Evolutionary conservation across 2,113 vertebrate genomes (phyloP).

Genomic region (Odocoileus hemionus): DNA sequence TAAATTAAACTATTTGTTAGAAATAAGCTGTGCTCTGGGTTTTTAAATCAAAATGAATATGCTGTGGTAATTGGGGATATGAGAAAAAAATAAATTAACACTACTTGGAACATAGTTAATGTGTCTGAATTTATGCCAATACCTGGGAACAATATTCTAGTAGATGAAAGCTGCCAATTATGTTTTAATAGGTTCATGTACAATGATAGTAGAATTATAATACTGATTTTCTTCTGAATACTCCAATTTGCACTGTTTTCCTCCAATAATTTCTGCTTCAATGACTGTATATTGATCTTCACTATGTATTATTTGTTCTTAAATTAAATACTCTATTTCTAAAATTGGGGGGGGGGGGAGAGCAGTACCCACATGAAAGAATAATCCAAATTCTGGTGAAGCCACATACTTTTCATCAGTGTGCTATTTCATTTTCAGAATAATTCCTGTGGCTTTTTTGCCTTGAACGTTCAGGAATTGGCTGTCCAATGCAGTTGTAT

Average conservation of each 20-base stretch:
- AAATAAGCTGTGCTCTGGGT: constrained; percentile 45
- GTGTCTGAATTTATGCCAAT: constrained; percentile 24
- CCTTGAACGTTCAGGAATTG: constrained; percentile 30
- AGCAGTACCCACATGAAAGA: not conserved
- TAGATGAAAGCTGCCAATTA: constrained; percentile 48
- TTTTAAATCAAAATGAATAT: constrained; percentile 61
- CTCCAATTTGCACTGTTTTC: constrained; percentile 52
- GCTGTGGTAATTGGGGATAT: constrained; percentile 39
- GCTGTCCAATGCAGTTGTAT: not conserved
- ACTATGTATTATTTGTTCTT: constrained; percentile 26
- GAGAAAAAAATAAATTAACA: constrained; percentile 61
- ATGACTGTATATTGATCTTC: constrained; percentile 41
- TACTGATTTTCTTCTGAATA: constrained; percentile 62
- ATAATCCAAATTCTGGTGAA: constrained; percentile 1
- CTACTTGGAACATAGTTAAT: constrained; percentile 33
- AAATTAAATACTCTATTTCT: constrained; percentile 40
- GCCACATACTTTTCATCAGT: not conserved
- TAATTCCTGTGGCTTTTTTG: not conserved
- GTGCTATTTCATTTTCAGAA: not conserved
- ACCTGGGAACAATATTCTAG: not conserved
- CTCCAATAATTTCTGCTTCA: constrained; percentile 55
- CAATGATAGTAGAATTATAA: constrained; percentile 29
- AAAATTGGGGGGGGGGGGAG: not conserved
- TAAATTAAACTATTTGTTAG: constrained; percentile 63
- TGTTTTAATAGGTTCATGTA: constrained; percentile 46